phyloP scores from a whole-genome alignment of 2,888 invertebrate genomes.

The Netelia melanura region DNA sequence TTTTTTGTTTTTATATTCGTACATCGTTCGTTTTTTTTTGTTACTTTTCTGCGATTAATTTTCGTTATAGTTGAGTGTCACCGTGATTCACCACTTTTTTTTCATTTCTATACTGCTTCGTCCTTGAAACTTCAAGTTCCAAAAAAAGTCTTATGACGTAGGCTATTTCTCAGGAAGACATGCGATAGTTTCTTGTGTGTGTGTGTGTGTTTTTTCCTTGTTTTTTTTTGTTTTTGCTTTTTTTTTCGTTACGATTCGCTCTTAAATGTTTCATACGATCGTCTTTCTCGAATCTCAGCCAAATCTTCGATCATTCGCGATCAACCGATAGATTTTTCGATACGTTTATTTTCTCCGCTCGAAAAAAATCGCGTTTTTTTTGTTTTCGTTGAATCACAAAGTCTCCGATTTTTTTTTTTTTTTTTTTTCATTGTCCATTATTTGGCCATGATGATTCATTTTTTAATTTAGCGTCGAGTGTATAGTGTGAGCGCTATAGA shows the following conservation, averaged over 20 bases:
- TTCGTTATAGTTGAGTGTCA: slow-evolving; percentile 18
- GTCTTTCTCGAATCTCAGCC: slow-evolving; percentile 7
- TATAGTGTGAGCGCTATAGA: not conserved
- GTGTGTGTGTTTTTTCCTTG: slow-evolving; percentile 64
- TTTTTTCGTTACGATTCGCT: slow-evolving; percentile 45
- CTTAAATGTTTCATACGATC: slow-evolving; percentile 39
- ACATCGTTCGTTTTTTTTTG: not conserved
- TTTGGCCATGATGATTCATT: not conserved
- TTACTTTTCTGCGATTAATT: not conserved
- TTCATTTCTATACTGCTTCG: slow-evolving; percentile 53
- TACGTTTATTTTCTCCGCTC: slow-evolving; percentile 8
- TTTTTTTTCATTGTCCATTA: not conserved
- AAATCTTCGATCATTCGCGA: not conserved
- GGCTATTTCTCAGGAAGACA: slow-evolving; percentile 78
- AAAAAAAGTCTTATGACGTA: slow-evolving; percentile 73
- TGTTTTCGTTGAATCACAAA: not conserved
- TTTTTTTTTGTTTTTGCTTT: slow-evolving; percentile 42
- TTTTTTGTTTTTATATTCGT: slow-evolving; percentile 2
- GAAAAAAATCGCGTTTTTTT: not conserved
- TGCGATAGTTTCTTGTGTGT: slow-evolving; percentile 76
- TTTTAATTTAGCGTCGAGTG: not conserved
- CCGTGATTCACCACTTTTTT: slow-evolving; percentile 4
- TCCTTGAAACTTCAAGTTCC: slow-evolving; percentile 67
- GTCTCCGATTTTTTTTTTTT: not conserved
- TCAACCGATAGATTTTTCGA: slow-evolving; percentile 8